Base-by-base conservation (phyloP, 2,888 invertebrate species). In the Abrostola triplasia region DNA sequence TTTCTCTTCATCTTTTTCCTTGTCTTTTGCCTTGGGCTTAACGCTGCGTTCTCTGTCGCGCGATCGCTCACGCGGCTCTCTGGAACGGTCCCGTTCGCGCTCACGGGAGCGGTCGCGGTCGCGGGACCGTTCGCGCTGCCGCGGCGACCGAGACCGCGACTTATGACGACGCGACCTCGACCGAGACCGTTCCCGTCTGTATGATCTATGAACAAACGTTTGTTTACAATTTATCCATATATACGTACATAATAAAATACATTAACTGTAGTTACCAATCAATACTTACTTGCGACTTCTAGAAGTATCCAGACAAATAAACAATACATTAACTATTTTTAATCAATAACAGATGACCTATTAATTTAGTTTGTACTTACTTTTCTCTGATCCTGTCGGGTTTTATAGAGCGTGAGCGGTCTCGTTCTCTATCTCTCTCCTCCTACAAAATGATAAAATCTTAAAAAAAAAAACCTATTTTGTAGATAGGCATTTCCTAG, bases 1-100 rank as follows among this genome's bases (percentile, higher is more conserved):
- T 92, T 96, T 96, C 53, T 96, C 96, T 44, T 97, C 97, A 67
- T 97, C 97, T 77, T 97, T 96, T 44, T 97, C 96, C 82, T 97
- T 96, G 12, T 92, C 91, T 76, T 93, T 92, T n/a, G 90, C 88
- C 83, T 96, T 96, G 62, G 95, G 95, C 72, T 95, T 95, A 69
- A 94, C 91, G 73, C 94, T 95, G 64, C 95, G 94, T 54, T 92
- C 91, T 12, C 89, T 83, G 66, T 86, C 85, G 37, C 95, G 92
- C 11, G 88, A 88, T 5, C 90, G 83, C 51, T 87, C 87, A 11
- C 91, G 83, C 24, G 24, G 24, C 12, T 91, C 90, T 1, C 90
- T 79, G 11, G 91, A 90, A 38, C 94, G 88, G 7, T 95, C 95
- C 55, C 91, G 85, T 59, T 89, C 90, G 95, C 87, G 84, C 11